Evolutionary conservation across 2,797 vertebrate species (phyloP).

Genomic region (Hoplostethus atlanticus): DNA sequence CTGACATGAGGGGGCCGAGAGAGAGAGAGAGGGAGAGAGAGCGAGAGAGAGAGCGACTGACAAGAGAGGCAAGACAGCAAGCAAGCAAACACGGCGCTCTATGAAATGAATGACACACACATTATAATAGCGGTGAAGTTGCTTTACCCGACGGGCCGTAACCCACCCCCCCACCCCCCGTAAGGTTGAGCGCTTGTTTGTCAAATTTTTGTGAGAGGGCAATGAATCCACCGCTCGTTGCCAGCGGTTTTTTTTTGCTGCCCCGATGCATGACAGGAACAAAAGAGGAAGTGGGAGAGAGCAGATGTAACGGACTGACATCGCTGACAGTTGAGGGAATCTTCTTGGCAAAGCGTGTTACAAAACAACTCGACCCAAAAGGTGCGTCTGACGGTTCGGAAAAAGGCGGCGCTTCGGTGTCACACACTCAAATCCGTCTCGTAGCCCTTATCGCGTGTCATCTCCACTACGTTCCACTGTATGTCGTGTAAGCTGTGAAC

Average conservation of each 20-base stretch:
- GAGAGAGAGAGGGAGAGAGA: constrained; percentile 38
- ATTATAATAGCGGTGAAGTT: constrained; percentile 68
- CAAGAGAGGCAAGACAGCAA: constrained; percentile 53
- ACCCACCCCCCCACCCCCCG: constrained; percentile 42
- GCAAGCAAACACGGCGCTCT: constrained; percentile 57
- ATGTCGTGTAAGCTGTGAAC: constrained; percentile 22
- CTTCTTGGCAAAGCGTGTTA: constrained; percentile 47
- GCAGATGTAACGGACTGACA: constrained; percentile 61
- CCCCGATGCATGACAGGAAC: constrained; percentile 62
- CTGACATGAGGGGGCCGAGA: constrained; percentile 73
- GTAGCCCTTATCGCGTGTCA: constrained; percentile 29
- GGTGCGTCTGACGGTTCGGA: constrained; percentile 27
- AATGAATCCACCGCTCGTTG: constrained; percentile 64
- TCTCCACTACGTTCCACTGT: constrained; percentile 26
- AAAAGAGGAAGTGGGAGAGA: constrained; percentile 62
- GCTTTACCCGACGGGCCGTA: constrained; percentile 69
- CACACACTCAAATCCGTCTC: constrained; percentile 40
- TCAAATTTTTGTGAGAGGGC: constrained; percentile 70
- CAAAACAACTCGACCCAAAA: constrained; percentile 56
- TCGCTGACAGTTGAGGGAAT: constrained; percentile 58
- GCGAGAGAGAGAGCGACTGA: constrained; percentile 36
- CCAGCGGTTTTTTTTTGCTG: constrained; percentile 47
- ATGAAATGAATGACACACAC: constrained; percentile 65
- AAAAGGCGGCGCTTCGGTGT: constrained; percentile 40
- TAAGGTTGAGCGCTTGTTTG: constrained; percentile 73